Percentiles rank a stretch among this genome's conserved stretches.
These are phyloP conservation scores for Tapirus indicus DNA, from an alignment of 2,797 vertebrate species.

Conservation along the genomic window DNA sequence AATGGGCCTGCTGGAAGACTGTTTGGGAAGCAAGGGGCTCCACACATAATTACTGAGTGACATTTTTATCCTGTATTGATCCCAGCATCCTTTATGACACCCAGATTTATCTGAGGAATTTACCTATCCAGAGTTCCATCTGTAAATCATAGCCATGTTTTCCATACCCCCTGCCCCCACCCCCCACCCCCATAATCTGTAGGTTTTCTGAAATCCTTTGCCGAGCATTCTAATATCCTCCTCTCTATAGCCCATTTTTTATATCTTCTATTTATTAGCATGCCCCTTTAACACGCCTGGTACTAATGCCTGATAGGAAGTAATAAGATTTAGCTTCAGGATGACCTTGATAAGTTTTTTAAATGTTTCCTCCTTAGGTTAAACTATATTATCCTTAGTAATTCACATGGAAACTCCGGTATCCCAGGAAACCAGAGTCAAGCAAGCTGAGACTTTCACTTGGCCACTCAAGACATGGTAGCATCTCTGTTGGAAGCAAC, in stretches of 20 bases:
- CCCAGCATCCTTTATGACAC: not conserved
- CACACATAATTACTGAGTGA: not conserved
- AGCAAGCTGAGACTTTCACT: not conserved
- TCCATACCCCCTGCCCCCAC: not conserved
- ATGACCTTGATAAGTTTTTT: not conserved
- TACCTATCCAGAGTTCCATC: not conserved
- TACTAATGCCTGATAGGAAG: not conserved
- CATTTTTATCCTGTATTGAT: not conserved
- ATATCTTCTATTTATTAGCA: not conserved
- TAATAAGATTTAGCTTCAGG: not conserved
- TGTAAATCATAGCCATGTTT: not conserved
- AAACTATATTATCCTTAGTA: not conserved
- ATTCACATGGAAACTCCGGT: not conserved
- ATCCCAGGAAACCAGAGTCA: not conserved
- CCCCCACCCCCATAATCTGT: not conserved
- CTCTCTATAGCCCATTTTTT: not conserved
- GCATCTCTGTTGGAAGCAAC: not conserved
- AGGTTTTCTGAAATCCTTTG: not conserved
- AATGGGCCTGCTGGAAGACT: not conserved
- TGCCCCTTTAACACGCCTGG: not conserved
- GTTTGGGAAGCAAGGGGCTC: not conserved
- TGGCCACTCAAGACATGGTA: not conserved
- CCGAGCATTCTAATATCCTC: not conserved
- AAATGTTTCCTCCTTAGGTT: not conserved
- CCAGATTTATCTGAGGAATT: not conserved